Percentiles rank a stretch among this genome's conserved stretches.
phyloP scores from a whole-genome alignment of 2,113 vertebrate species.

The Prunella himalayana region DNA sequence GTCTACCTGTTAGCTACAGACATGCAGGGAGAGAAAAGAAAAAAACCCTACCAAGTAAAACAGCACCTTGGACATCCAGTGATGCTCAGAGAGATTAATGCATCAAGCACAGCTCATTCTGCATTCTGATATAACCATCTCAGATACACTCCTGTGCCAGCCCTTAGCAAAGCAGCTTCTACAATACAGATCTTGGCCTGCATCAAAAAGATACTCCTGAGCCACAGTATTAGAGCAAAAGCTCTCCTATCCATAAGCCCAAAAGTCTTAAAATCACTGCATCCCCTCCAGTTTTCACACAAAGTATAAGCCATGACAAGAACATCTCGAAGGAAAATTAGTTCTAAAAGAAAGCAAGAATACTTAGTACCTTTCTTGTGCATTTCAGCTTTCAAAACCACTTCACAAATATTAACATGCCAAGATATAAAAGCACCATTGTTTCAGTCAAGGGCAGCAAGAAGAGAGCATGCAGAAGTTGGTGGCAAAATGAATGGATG shows the following conservation, averaged over 20 bases:
- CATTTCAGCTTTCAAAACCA: conserved; percentile 2
- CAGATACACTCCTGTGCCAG: background rate
- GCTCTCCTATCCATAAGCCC: background rate
- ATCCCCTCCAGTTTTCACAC: background rate
- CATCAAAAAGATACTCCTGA: background rate
- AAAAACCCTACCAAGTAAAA: background rate
- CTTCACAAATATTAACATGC: background rate
- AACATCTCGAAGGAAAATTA: conserved; percentile 22
- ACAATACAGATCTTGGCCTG: background rate
- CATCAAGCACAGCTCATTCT: background rate
- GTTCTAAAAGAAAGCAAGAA: conserved; percentile 22
- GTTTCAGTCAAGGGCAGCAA: background rate
- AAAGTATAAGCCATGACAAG: background rate
- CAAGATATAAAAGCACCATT: background rate
- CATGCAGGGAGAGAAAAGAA: background rate
- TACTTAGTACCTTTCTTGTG: background rate
- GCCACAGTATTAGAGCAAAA: background rate
- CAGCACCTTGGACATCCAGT: background rate
- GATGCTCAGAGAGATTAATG: background rate
- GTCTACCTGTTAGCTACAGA: background rate
- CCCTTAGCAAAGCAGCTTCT: background rate
- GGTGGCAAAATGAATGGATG: background rate
- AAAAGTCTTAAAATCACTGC: background rate
- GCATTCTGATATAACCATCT: background rate
- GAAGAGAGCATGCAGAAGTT: background rate